Evolutionary conservation across 1,140 invertebrate genomes (phyloP).

Genomic region (Drosophila bifasciata): DNA sequence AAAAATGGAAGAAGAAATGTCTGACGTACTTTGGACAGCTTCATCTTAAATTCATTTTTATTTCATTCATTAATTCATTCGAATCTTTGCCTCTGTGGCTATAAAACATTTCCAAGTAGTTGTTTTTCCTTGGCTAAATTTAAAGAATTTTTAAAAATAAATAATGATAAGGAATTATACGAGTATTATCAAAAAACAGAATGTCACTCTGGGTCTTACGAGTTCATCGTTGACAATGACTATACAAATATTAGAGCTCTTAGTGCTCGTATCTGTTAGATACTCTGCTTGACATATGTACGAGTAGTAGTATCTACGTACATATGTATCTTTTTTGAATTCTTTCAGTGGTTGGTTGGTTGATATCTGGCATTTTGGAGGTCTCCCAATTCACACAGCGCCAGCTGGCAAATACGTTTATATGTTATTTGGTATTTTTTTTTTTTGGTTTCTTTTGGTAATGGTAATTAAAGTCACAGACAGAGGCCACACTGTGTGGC

Average conservation of each 20-base stretch:
- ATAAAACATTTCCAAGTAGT: conserved; percentile 23
- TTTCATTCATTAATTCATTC: conserved; percentile 5
- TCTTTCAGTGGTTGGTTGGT: too few species aligned
- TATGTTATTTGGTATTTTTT: not conserved
- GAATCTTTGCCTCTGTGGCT: conserved; percentile 24
- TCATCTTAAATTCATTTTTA: conserved; percentile 6
- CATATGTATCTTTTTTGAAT: not conserved
- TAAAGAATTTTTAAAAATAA: conserved; percentile 58
- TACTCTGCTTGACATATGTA: conserved; percentile 27
- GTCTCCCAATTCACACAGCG: conserved; percentile 49
- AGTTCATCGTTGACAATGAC: conserved; percentile 4
- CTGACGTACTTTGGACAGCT: conserved; percentile 61
- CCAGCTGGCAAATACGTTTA: conserved; percentile 73
- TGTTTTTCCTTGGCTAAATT: conserved; percentile 56
- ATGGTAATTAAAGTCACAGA: conserved; percentile 47
- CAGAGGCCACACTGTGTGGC: conserved; percentile 55
- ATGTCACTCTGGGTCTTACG: not conserved
- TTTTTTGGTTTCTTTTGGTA: conserved; percentile 27
- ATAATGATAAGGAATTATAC: conserved; percentile 1
- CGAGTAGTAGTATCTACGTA: conserved; percentile 1
- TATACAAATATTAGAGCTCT: conserved; percentile 25
- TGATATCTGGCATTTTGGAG: conserved; percentile 6
- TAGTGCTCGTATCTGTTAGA: conserved; percentile 35
- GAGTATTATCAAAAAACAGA: too few species aligned
- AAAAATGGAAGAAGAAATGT: too few species aligned